A percentile compares a stretch with the other conserved stretches of the same genome.
Conservation (phyloP, 1,140 invertebrate genomes). For the Euura saliciscinereae region DNA sequence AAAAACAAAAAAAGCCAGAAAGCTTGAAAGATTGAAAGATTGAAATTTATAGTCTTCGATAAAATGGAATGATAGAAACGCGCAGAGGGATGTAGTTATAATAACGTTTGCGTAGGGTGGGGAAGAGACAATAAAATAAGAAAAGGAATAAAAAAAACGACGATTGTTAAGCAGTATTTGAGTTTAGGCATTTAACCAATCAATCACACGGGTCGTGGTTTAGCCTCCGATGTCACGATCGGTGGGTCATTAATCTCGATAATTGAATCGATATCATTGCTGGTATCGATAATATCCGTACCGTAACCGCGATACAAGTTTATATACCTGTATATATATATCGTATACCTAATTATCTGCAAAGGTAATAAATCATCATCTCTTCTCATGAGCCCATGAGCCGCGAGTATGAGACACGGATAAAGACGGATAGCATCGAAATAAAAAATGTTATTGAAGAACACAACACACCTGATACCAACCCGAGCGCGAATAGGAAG, state of each 20-base stretch:
- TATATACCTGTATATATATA: no score
- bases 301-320: neutral
- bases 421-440: neutral
- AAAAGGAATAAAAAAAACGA: neutral
- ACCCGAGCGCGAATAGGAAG: neutral
- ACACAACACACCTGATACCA: neutral
- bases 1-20: no score
- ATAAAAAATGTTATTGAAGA: neutral
- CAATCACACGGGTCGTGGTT: neutral
- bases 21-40: no score
- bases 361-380: slow-evolving; percentile 1
- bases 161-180: neutral
- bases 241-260: neutral
- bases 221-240: neutral
- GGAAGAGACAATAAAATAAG: neutral
- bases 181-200: neutral
- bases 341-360: neutral
- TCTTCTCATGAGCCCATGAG: neutral
- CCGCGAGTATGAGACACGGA: neutral
- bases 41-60: no score
- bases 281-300: neutral
- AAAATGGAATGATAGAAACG: no score
- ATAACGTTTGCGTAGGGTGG: neutral
- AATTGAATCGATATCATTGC: slow-evolving; percentile 6
- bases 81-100: neutral